Evolutionary conservation across 2,888 invertebrate genomes (phyloP).

Genomic region (Meta bourneti): DNA sequence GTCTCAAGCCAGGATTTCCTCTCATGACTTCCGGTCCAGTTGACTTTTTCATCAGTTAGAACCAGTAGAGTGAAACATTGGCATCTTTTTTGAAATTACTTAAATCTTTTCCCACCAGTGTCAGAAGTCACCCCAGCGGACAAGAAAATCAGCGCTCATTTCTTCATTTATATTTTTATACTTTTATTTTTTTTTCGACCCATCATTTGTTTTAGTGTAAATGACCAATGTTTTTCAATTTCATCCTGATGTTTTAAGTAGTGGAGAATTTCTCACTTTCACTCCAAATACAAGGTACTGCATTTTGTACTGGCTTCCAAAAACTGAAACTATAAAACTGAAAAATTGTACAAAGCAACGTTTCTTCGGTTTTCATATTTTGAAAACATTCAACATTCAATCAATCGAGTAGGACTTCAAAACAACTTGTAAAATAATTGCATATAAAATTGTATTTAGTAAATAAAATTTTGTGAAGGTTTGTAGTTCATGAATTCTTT

Average conservation of each 20-base stretch:
- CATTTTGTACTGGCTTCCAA: constrained; percentile 59
- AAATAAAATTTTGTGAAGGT: constrained; percentile 62
- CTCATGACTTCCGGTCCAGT: constrained; percentile 67
- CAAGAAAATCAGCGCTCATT: constrained; percentile 15
- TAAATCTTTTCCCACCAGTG: constrained; percentile 34
- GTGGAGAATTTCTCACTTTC: constrained; percentile 14
- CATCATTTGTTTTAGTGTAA: constrained; percentile 24
- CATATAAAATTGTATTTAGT: constrained; percentile 48
- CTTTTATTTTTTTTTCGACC: constrained; percentile 38
- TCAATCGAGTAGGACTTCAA: constrained; percentile 47
- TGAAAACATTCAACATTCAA: constrained; percentile 30
- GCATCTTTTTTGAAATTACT: constrained; percentile 4
- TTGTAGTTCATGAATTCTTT: constrained; percentile 25
- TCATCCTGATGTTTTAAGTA: not conserved
- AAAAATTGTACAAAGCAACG: constrained; percentile 20
- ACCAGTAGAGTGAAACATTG: constrained; percentile 7
- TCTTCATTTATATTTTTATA: constrained; percentile 50
- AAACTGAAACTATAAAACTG: constrained; percentile 19
- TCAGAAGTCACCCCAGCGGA: constrained; percentile 12
- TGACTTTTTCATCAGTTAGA: constrained; percentile 37
- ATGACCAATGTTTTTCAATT: constrained; percentile 17
- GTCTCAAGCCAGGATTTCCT: constrained; percentile 73
- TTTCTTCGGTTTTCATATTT: constrained; percentile 21
- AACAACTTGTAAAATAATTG: constrained; percentile 39
- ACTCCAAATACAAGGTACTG: constrained; percentile 17